These are phyloP conservation scores for Hipparchia semele DNA, from an alignment of 2,888 invertebrate species.

Conservation along the genomic window DNA sequence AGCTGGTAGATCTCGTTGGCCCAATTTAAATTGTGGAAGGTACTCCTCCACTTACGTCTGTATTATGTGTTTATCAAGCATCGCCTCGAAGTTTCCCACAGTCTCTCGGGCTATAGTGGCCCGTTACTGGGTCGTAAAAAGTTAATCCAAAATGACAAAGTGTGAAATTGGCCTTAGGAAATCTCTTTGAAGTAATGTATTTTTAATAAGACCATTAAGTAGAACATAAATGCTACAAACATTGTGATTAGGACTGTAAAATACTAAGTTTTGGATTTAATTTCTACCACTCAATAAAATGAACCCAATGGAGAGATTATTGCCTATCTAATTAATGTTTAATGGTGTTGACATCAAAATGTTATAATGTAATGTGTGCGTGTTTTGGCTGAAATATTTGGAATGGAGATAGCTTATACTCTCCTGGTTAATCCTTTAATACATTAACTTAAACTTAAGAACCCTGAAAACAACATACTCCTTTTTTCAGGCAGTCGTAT, in stretches of 20 bases:
- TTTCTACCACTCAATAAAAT: too few species aligned
- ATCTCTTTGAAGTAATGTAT: constrained; percentile 15
- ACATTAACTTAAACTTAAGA: too few species aligned
- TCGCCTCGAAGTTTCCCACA: background rate
- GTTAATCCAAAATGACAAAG: constrained; percentile 37
- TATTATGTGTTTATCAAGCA: background rate
- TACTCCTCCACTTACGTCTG: too few species aligned
- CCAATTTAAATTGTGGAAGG: background rate
- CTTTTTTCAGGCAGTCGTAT: too few species aligned
- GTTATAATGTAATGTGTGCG: background rate
- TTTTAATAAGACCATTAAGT: constrained; percentile 8
- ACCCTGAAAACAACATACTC: too few species aligned
- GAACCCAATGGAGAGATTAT: background rate
- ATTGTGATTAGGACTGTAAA: background rate
- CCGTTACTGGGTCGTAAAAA: constrained; percentile 34
- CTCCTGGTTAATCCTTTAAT: too few species aligned
- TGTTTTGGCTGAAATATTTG: too few species aligned
- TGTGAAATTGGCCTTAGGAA: constrained; percentile 28
- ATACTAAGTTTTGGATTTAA: background rate
- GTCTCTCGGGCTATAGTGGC: constrained; percentile 22
- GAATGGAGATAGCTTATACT: too few species aligned
- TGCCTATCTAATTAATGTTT: background rate
- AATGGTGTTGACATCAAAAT: background rate
- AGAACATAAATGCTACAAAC: background rate
- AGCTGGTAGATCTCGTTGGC: too few species aligned